Conservation (phyloP, 2,888 invertebrate species). For the Antheraea assamensis region DNA sequence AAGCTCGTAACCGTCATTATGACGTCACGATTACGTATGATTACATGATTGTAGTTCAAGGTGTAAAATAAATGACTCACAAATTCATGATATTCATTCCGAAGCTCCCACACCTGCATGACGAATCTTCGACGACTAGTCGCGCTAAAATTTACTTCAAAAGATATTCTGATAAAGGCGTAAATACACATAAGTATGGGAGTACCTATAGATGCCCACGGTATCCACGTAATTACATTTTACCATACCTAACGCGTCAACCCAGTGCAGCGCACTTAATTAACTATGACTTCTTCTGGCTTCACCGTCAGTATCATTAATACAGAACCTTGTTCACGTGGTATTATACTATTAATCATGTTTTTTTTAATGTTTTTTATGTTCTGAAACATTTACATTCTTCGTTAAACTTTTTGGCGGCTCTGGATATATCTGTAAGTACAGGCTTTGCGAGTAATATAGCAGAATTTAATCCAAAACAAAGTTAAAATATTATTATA, state of each 20-base stretch:
- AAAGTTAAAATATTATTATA: too few species aligned
- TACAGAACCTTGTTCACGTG: background rate
- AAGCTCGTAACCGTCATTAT: background rate
- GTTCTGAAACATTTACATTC: too few species aligned
- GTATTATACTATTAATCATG: background rate
- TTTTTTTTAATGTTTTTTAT: too few species aligned
- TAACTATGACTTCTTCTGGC: conserved; percentile 10
- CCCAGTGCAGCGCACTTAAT: conserved; percentile 5
- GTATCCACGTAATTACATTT: conserved; percentile 13
- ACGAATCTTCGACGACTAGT: too few species aligned
- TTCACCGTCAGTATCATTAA: background rate
- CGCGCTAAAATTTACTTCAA: too few species aligned
- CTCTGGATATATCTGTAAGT: too few species aligned
- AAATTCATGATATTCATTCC: conserved; percentile 15
- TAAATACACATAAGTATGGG: too few species aligned
- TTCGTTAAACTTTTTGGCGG: too few species aligned
- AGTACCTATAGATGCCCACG: background rate
- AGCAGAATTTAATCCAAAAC: too few species aligned
- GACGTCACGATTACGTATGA: background rate
- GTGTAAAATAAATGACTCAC: conserved; percentile 11
- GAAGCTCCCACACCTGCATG: too few species aligned
- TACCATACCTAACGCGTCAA: background rate
- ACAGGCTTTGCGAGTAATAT: too few species aligned
- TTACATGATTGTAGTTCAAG: conserved; percentile 1
- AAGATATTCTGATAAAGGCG: too few species aligned